phyloP scores from a whole-genome alignment of 2,797 vertebrate genomes.

The Pangasius mekongensis region DNA sequence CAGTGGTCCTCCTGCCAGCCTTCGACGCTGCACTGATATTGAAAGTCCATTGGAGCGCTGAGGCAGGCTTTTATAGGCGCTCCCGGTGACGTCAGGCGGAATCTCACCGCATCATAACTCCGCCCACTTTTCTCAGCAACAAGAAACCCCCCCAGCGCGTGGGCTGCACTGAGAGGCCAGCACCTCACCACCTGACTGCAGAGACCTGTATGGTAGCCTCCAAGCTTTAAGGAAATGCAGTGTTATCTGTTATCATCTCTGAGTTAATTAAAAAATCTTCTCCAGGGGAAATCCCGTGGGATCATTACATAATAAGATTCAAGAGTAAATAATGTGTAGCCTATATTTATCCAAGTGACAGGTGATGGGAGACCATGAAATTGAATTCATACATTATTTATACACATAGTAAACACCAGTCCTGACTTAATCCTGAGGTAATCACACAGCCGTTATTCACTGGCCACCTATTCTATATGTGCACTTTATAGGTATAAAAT shows the following conservation, averaged over 20 bases:
- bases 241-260: constrained; percentile 12
- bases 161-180: constrained; percentile 24
- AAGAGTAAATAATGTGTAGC: background rate
- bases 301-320: background rate
- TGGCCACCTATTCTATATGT: background rate
- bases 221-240: background rate
- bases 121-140: constrained; percentile 13
- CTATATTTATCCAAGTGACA: background rate
- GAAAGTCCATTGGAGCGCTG: constrained; percentile 52
- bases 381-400: background rate
- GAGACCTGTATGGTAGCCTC: background rate
- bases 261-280: constrained; percentile 10
- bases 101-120: constrained; percentile 51
- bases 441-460: background rate
- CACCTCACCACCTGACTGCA: background rate
- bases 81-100: constrained; percentile 61
- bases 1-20: constrained; percentile 30
- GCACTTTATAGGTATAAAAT: too few relatives aligned
- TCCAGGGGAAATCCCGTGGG: background rate
- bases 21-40: constrained; percentile 45
- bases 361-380: background rate
- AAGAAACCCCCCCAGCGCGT: constrained; percentile 8
- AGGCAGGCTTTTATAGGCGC: constrained; percentile 61
- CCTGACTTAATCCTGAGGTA: background rate
- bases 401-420: background rate